Evolutionary conservation across 1,140 invertebrate genomes (phyloP).

Genomic region (Drosophila truncata): DNA sequence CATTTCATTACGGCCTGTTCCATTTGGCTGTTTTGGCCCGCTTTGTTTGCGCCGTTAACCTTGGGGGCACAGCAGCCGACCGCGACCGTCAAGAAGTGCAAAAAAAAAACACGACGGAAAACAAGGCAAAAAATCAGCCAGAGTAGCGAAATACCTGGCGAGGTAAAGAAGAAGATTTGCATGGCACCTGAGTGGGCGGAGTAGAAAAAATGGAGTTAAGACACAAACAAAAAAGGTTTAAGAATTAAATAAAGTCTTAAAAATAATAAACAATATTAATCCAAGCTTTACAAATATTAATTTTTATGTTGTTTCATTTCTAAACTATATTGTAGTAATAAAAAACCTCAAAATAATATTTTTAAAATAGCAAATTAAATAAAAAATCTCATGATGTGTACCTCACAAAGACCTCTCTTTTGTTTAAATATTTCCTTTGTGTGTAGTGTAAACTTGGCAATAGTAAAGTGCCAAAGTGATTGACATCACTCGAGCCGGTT

Average conservation of each 20-base stretch:
- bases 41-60: conserved; percentile 78
- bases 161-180: conserved; percentile 51
- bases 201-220: not conserved
- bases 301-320: too few relatives aligned
- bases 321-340: not conserved
- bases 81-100: conserved; percentile 56
- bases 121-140: conserved; percentile 21
- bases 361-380: not conserved
- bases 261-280: too few relatives aligned
- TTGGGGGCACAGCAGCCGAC: conserved; percentile 74
- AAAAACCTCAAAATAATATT: not conserved
- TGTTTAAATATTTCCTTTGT: not conserved
- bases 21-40: conserved; percentile 61
- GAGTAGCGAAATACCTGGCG: conserved; percentile 26
- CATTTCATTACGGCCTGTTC: conserved; percentile 70
- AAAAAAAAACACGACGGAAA: conserved; percentile 26
- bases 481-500: conserved; percentile 44
- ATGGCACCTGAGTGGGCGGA: conserved; percentile 46
- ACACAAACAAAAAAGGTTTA: not conserved
- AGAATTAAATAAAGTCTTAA: too few relatives aligned
- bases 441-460: not conserved
- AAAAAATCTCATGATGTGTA: not conserved
- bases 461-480: conserved; percentile 69
- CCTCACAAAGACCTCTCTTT: not conserved
- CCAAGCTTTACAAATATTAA: too few relatives aligned